A percentile compares a stretch with the other conserved stretches of the same genome.
These are phyloP conservation scores for Dryadula phaetusa DNA, from an alignment of 2,888 invertebrate genomes.

Conservation along the genomic window DNA sequence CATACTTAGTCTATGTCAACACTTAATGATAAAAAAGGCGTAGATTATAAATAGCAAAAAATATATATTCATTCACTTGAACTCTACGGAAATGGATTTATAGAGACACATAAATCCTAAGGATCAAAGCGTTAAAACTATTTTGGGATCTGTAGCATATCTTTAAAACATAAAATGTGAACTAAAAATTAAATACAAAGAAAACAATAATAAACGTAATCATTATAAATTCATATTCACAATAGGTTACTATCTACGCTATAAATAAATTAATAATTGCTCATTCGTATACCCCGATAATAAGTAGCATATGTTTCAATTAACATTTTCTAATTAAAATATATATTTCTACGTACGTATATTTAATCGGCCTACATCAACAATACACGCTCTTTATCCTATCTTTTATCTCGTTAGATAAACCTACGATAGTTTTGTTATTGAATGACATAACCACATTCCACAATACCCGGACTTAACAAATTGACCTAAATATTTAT, in stretches of 20 bases:
- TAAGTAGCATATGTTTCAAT: constrained; percentile 21
- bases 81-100: constrained; percentile 5
- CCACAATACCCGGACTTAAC: constrained; percentile 35
- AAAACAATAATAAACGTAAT: background rate
- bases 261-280: background rate
- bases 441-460: constrained; percentile 45
- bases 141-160: background rate
- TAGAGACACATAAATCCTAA: constrained; percentile 22
- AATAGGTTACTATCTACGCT: background rate
- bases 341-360: constrained; percentile 12
- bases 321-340: constrained; percentile 19
- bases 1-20: background rate
- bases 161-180: too few species aligned
- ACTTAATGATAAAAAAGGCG: background rate
- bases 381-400: constrained; percentile 30
- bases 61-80: background rate
- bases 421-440: constrained; percentile 35
- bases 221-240: background rate
- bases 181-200: too few species aligned
- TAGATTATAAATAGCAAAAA: background rate
- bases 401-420: constrained; percentile 32
- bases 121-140: constrained; percentile 14
- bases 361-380: constrained; percentile 15
- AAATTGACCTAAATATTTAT: constrained; percentile 43
- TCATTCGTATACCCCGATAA: constrained; percentile 15